A percentile compares a stretch with the other conserved stretches of the same genome.
phyloP scores from a whole-genome alignment of 1,140 invertebrate species.

The silkworm (Bombyx mori) region ASM3026992v2 NC_085107.1:9686501-9687000 shows the following conservation, averaged over 20 bases:
- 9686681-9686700: background rate
- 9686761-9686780: too few species aligned
- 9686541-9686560: slow-evolving; percentile 34
- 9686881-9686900: slow-evolving; percentile 1
- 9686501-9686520: slow-evolving; percentile 25
- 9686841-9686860: too few species aligned
- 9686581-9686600: slow-evolving; percentile 25
- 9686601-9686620: slow-evolving; percentile 6
- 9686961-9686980: slow-evolving; percentile 2
- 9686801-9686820: too few species aligned
- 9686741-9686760: too few species aligned
- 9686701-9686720: background rate
- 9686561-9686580: slow-evolving; percentile 25
- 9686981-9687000: background rate
- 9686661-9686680: background rate
- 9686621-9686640: background rate
- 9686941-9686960: background rate
- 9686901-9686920: background rate
- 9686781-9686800: too few species aligned
- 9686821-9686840: too few species aligned
- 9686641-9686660: background rate
- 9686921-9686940: background rate
- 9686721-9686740: too few species aligned
- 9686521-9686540: slow-evolving; percentile 28
- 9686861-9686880: background rate